phyloP scores from a whole-genome alignment of 2,888 invertebrate species.

The Papilio demoleus region DNA sequence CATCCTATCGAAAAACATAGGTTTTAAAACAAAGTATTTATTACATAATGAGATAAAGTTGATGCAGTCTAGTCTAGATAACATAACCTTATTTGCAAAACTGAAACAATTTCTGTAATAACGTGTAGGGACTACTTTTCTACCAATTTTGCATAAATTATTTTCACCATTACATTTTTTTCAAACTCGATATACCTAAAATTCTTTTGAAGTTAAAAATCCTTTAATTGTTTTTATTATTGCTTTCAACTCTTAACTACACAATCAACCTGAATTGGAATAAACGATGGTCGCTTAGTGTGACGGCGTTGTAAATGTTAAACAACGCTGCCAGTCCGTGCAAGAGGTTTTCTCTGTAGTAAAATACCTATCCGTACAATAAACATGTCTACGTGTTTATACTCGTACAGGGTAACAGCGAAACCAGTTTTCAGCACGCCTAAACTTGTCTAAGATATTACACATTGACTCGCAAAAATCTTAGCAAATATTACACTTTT shows the following conservation, averaged over 20 bases:
- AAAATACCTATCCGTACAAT: slow-evolving; percentile 50
- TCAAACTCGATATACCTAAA: too few species aligned
- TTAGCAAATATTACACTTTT: slow-evolving; percentile 5
- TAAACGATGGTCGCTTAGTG: slow-evolving; percentile 9
- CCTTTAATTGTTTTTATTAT: background rate
- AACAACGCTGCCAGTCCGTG: slow-evolving; percentile 56
- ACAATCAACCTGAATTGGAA: slow-evolving; percentile 9
- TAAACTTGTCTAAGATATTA: slow-evolving; percentile 47
- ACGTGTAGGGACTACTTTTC: background rate
- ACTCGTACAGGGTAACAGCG: slow-evolving; percentile 45
- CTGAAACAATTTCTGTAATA: background rate
- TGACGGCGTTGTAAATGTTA: slow-evolving; percentile 46
- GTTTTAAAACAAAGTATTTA: background rate
- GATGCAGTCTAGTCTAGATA: background rate
- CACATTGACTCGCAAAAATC: slow-evolving; percentile 28
- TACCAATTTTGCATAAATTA: background rate
- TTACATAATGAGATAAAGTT: background rate
- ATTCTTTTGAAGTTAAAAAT: background rate
- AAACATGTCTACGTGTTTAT: slow-evolving; percentile 47
- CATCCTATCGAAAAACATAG: too few species aligned
- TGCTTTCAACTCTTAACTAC: slow-evolving; percentile 4
- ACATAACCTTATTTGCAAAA: background rate
- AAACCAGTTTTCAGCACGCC: slow-evolving; percentile 52
- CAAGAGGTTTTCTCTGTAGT: slow-evolving; percentile 64
- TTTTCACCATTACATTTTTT: background rate